Percentiles rank a stretch among this genome's conserved stretches.
phyloP scores from a whole-genome alignment of 2,113 vertebrate species.

The Sander lucioperca region DNA sequence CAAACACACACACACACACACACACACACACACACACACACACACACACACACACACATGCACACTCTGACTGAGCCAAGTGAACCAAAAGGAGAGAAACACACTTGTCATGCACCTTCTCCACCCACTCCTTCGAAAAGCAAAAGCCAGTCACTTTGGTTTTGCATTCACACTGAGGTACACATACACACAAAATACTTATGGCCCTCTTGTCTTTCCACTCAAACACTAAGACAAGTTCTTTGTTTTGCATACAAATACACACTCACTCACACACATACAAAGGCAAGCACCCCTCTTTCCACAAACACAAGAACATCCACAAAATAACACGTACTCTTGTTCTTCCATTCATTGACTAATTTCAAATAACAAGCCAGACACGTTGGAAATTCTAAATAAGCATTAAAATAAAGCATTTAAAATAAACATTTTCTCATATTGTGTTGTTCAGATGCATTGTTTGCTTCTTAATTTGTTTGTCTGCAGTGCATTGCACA shows the following conservation, averaged over 20 bases:
- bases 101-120: conserved; percentile 60
- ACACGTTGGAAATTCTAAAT: conserved; percentile 20
- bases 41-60: conserved; percentile 15
- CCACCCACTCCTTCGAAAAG: conserved; percentile 71
- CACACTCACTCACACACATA: conserved; percentile 45
- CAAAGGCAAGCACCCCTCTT: conserved; percentile 30
- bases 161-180: conserved; percentile 55
- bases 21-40: conserved; percentile 1
- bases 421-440: conserved; percentile 1
- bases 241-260: conserved; percentile 67
- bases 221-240: conserved; percentile 60
- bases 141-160: conserved; percentile 64
- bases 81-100: conserved; percentile 58
- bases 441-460: neutral
- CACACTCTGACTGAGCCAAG: conserved; percentile 38
- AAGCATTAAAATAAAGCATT: neutral
- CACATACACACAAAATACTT: conserved; percentile 28
- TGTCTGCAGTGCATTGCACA: conserved; percentile 5
- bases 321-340: conserved; percentile 70
- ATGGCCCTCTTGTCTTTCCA: conserved; percentile 55
- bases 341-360: conserved; percentile 47
- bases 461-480: conserved; percentile 6
- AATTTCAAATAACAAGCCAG: conserved; percentile 24
- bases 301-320: conserved; percentile 31
- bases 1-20: conserved; percentile 16